A percentile compares a stretch with the other conserved stretches of the same genome.
These are phyloP conservation scores for Nymphalis io DNA, from an alignment of 1,140 invertebrate species.

Conservation along the genomic window DNA sequence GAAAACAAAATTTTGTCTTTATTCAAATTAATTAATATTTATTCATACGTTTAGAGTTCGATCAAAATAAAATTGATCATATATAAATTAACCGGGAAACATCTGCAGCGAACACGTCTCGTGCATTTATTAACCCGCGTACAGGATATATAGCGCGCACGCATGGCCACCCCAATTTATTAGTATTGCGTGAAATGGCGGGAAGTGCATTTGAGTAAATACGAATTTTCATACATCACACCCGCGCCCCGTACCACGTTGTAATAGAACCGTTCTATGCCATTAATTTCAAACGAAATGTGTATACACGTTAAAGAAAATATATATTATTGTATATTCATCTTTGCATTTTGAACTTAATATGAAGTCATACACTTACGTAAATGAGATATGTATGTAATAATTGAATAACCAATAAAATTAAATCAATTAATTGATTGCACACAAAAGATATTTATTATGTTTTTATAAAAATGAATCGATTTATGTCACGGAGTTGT, in stretches of 20 bases:
- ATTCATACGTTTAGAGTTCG: not conserved
- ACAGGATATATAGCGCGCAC: conserved; percentile 29
- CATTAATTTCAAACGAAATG: conserved; percentile 60
- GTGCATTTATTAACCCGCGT: conserved; percentile 16
- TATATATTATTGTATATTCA: not conserved
- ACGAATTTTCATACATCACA: conserved; percentile 34
- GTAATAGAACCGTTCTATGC: conserved; percentile 62
- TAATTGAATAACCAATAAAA: not conserved
- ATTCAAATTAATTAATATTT: too few species aligned
- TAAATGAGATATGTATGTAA: not conserved
- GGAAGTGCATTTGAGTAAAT: conserved; percentile 23
- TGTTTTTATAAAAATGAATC: not conserved
- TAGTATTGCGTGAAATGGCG: conserved; percentile 25
- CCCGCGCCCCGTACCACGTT: conserved; percentile 47
- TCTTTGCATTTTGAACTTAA: too few species aligned
- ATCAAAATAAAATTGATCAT: not conserved
- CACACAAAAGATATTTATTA: not conserved
- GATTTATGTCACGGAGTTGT: not conserved
- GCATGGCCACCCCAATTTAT: conserved; percentile 36
- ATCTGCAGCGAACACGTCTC: conserved; percentile 28
- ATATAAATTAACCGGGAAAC: conserved; percentile 26
- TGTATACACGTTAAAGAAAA: not conserved
- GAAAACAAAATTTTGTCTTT: not conserved
- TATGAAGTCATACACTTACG: too few species aligned
- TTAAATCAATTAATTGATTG: not conserved